Evolutionary conservation across 2,113 vertebrate genomes (phyloP).

Genomic region (Plestiodon gilberti): DNA sequence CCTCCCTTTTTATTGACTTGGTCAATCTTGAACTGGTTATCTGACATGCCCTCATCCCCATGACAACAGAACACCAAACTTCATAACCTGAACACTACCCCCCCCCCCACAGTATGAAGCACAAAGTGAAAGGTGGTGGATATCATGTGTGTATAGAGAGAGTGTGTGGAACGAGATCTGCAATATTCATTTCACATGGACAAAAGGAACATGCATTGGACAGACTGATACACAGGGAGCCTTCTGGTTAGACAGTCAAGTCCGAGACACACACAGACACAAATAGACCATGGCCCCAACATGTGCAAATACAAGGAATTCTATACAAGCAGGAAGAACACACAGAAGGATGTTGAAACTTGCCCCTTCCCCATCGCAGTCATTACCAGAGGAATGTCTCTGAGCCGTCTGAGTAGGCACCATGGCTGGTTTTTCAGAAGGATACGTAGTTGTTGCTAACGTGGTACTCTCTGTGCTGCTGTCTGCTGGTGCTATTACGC

Average conservation of each 20-base stretch:
- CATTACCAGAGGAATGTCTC: constrained; percentile 75
- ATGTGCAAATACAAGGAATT: background rate
- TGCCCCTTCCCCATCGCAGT: rapidly evolving
- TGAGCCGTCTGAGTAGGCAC: constrained; percentile 72
- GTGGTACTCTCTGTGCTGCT: constrained; percentile 73
- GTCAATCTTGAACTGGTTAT: too few species aligned
- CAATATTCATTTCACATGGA: background rate
- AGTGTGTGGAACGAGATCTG: background rate
- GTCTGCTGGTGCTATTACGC: constrained; percentile 75
- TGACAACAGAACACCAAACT: too few species aligned
- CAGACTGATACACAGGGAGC: background rate
- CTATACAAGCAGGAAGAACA: background rate
- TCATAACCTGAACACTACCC: too few species aligned
- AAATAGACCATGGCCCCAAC: background rate
- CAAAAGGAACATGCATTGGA: rapidly evolving
- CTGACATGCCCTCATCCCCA: too few species aligned
- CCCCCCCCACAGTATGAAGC: too few species aligned
- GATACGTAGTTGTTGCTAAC: constrained; percentile 73
- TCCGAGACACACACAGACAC: background rate
- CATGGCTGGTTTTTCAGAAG: constrained; percentile 78
- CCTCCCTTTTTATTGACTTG: too few species aligned
- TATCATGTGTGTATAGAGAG: background rate
- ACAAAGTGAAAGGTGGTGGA: too few species aligned
- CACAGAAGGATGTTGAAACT: background rate
- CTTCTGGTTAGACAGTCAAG: background rate